Conservation (phyloP, 2,113 vertebrate species). For the Vidua macroura region DNA sequence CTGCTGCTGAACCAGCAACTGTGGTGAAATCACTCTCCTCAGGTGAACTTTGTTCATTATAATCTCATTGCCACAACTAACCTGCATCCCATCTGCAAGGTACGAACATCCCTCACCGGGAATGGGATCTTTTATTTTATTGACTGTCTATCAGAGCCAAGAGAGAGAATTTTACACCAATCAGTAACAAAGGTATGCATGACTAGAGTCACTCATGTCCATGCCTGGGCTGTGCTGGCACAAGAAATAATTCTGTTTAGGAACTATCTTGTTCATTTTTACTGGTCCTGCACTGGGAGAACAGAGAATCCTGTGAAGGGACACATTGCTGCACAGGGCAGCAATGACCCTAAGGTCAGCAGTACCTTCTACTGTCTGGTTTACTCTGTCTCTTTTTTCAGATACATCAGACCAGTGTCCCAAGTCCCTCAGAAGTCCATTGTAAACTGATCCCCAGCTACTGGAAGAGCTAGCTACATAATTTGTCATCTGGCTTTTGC, state of each 20-base stretch:
- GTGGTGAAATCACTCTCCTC: background rate
- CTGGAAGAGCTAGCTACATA: accelerated
- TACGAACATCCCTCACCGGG: background rate
- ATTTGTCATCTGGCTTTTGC: background rate
- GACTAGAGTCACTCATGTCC: background rate
- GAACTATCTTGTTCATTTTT: background rate
- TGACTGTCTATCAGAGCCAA: background rate
- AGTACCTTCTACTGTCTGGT: background rate
- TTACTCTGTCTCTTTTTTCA: background rate
- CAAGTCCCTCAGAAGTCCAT: background rate
- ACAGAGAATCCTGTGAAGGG: background rate
- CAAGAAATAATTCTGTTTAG: background rate
- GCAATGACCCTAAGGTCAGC: too few species aligned
- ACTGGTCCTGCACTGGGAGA: background rate
- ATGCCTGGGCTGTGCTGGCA: background rate
- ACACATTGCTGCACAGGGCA: background rate
- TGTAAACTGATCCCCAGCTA: background rate
- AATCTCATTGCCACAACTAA: too few species aligned
- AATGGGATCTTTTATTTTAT: background rate
- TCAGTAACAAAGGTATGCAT: background rate
- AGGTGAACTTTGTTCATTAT: background rate
- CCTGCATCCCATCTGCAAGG: background rate
- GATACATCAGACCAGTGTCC: background rate
- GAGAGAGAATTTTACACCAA: background rate
- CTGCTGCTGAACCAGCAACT: accelerated